These are phyloP conservation scores for Hypanus sabinus DNA, from an alignment of 2,113 vertebrate species.

Conservation along the genomic window DNA sequence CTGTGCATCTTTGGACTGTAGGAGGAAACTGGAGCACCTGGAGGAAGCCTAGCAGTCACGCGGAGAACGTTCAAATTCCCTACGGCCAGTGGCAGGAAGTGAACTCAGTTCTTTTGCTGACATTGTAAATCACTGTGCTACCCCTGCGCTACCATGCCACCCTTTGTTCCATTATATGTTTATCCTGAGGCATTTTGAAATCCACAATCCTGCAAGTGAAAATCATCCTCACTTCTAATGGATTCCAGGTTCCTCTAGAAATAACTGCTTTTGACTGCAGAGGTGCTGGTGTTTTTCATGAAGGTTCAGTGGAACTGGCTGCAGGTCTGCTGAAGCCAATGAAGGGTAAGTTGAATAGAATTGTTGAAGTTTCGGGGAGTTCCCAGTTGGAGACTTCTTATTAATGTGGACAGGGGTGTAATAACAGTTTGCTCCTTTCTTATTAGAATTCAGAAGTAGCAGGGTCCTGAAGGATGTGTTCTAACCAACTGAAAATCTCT, in stretches of 20 bases:
- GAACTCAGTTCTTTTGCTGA: too few relatives aligned
- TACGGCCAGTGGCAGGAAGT: too few relatives aligned
- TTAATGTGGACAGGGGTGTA: neutral
- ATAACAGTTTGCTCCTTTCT: neutral
- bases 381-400: neutral
- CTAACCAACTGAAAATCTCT: neutral
- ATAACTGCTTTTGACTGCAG: neutral
- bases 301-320: neutral
- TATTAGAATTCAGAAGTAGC: neutral
- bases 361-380: neutral
- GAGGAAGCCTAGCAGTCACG: too few relatives aligned
- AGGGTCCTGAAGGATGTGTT: neutral
- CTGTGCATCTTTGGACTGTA: too few relatives aligned
- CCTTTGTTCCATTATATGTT: neutral
- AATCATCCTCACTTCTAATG: neutral
- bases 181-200: neutral
- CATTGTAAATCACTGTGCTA: too few relatives aligned
- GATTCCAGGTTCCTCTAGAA: neutral
- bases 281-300: neutral
- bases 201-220: neutral
- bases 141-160: too few relatives aligned
- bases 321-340: neutral
- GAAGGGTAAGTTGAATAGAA: neutral
- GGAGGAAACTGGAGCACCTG: too few relatives aligned
- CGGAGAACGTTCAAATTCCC: too few relatives aligned